phyloP scores from a whole-genome alignment of 1,140 invertebrate genomes.

The Drosophila ironensis region DNA sequence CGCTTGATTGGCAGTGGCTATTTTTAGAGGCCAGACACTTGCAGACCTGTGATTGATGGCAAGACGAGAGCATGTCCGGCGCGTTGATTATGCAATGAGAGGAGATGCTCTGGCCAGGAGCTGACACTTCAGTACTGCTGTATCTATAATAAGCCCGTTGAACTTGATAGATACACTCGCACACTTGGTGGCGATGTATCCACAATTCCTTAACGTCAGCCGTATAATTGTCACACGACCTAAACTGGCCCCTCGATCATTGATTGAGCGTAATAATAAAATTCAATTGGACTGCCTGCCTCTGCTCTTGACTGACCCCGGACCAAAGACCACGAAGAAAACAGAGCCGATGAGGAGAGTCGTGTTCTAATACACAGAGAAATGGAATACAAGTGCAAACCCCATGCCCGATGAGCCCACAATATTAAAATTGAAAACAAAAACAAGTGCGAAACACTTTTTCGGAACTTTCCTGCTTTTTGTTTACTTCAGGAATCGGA shows the following conservation, averaged over 20 bases:
- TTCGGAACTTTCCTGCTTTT: constrained; percentile 9
- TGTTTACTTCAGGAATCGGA: constrained; percentile 9
- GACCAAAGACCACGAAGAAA: constrained; percentile 33
- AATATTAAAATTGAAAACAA: constrained; percentile 45
- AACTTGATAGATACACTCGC: constrained; percentile 45
- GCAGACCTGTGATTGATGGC: constrained; percentile 63
- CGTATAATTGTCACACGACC: constrained; percentile 81
- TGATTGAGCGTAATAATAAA: constrained; percentile 81
- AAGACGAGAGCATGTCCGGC: constrained; percentile 29
- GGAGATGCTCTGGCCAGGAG: constrained; percentile 39
- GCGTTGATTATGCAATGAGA: constrained; percentile 73
- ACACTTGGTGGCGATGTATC: constrained; percentile 19
- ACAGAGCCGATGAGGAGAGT: neutral
- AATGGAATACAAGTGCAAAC: neutral
- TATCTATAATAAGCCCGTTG: constrained; percentile 61
- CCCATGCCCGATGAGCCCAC: neutral
- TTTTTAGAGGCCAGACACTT: constrained; percentile 62
- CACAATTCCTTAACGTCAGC: constrained; percentile 75
- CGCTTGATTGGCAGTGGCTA: constrained; percentile 65
- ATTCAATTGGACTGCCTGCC: constrained; percentile 72
- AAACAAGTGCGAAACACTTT: constrained; percentile 53
- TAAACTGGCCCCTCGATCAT: constrained; percentile 78
- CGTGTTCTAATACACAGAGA: too few relatives aligned
- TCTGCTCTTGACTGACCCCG: constrained; percentile 51
- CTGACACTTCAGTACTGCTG: constrained; percentile 31